These are phyloP conservation scores for Sisyra terminalis DNA, from an alignment of 2,888 invertebrate genomes.

Conservation along the genomic window DNA sequence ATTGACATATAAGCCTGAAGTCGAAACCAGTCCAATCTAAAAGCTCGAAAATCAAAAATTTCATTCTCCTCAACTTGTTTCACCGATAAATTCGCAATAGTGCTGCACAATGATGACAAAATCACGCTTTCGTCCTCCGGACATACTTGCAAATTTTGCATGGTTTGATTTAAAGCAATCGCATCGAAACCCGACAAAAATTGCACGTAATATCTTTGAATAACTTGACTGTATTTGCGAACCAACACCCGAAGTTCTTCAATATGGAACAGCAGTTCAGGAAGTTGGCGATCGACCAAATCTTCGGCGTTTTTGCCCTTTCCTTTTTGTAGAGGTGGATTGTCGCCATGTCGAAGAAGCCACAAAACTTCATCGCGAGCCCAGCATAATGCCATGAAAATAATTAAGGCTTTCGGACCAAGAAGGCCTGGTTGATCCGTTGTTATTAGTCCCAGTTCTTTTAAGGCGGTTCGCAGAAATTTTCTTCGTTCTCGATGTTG, in stretches of 20 bases:
- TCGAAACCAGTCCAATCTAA: constrained; percentile 94
- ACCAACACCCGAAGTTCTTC: constrained; percentile 90
- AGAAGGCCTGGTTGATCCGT: constrained; percentile 96
- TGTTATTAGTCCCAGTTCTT: constrained; percentile 86
- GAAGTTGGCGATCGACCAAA: constrained; percentile 86
- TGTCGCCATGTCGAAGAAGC: constrained; percentile 91
- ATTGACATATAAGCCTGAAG: constrained; percentile 88
- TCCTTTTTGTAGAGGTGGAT: constrained; percentile 74
- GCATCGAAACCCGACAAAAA: constrained; percentile 94
- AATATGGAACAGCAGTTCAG: constrained; percentile 95
- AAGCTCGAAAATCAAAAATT: constrained; percentile 86
- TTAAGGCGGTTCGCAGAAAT: constrained; percentile 86
- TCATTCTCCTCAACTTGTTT: constrained; percentile 96
- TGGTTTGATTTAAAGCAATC: constrained; percentile 68
- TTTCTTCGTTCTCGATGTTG: constrained; percentile 91
- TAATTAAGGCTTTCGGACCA: constrained; percentile 91
- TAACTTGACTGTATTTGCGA: constrained; percentile 89
- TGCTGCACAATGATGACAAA: constrained; percentile 80
- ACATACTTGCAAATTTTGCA: constrained; percentile 66
- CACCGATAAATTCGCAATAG: constrained; percentile 68
- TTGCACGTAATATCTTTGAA: constrained; percentile 95
- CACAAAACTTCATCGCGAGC: constrained; percentile 95
- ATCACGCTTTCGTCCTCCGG: constrained; percentile 94
- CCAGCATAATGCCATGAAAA: constrained; percentile 91
- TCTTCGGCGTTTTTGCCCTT: constrained; percentile 55